phyloP scores from a whole-genome alignment of 2,797 vertebrate species.

The Spondyliosoma cantharus region DNA sequence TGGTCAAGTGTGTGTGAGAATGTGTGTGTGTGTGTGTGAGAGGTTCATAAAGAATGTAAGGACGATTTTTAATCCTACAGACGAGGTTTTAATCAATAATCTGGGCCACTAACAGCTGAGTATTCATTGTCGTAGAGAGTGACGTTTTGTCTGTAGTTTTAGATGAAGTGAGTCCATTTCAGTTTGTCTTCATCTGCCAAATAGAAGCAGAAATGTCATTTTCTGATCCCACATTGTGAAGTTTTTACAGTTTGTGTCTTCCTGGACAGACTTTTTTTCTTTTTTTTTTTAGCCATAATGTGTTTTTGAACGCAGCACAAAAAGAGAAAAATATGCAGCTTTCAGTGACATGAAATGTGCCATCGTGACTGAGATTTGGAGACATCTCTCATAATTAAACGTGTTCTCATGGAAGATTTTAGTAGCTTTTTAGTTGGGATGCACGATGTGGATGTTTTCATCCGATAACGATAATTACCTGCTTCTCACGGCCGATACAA shows the following conservation, averaged over 20 bases:
- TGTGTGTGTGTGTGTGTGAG: neutral
- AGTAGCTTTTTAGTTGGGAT: conserved; percentile 31
- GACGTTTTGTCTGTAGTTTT: conserved; percentile 19
- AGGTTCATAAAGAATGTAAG: conserved; percentile 34
- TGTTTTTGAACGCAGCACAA: conserved; percentile 33
- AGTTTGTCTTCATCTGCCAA: conserved; percentile 14
- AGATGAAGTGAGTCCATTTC: conserved; percentile 11
- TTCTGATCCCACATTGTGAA: conserved; percentile 4
- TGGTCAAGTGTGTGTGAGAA: neutral
- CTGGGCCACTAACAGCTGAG: conserved; percentile 7
- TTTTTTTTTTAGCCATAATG: neutral
- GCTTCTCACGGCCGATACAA: too few relatives aligned
- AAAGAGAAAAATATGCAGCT: conserved; percentile 19
- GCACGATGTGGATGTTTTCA: too few relatives aligned
- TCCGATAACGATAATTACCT: too few relatives aligned
- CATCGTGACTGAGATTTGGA: neutral
- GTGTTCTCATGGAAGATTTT: conserved; percentile 50
- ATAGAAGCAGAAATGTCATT: neutral
- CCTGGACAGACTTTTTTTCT: neutral
- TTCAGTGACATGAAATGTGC: conserved; percentile 12
- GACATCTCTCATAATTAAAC: conserved; percentile 14
- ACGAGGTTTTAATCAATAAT: conserved; percentile 19
- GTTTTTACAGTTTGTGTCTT: conserved; percentile 20
- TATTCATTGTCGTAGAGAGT: conserved; percentile 13
- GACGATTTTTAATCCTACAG: conserved; percentile 9